These are phyloP conservation scores for Leptestheria dahalacensis DNA, from an alignment of 1,140 invertebrate genomes.

Conservation along the genomic window DNA sequence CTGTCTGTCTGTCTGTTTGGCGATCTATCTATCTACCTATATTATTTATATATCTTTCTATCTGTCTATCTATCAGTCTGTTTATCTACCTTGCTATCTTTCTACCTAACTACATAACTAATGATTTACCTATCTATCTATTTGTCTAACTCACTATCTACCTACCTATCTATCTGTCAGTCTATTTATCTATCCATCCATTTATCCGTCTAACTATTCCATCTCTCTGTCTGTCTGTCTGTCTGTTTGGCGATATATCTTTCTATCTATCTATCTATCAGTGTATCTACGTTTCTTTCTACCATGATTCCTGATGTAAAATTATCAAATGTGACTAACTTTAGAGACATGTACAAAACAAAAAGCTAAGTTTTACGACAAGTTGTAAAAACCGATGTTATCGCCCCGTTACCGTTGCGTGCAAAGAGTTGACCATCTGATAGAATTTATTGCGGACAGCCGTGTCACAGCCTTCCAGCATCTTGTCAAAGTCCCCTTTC, in stretches of 20 bases:
- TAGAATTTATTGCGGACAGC: conserved; percentile 53
- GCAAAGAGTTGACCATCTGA: conserved; percentile 53
- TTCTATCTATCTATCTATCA: background rate
- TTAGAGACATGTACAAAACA: conserved; percentile 8
- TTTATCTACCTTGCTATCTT: no score
- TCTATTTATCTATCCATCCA: no score
- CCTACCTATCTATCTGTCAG: no score
- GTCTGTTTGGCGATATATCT: no score
- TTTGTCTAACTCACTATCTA: no score
- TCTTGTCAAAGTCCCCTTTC: conserved; percentile 68
- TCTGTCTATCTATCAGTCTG: background rate
- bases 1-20: background rate
- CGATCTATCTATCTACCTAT: background rate
- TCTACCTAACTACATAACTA: no score
- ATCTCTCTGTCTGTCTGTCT: no score
- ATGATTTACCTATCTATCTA: no score
- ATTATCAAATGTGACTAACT: background rate
- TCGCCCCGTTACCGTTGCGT: conserved; percentile 44
- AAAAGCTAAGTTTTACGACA: background rate
- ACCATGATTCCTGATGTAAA: background rate
- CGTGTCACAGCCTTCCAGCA: conserved; percentile 52
- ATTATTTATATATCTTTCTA: conserved; percentile 6
- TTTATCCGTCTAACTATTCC: no score
- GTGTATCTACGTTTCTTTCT: background rate
- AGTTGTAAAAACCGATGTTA: background rate